Base-by-base conservation (phyloP, 2,888 invertebrate species). In the Portevinia maculata region DNA sequence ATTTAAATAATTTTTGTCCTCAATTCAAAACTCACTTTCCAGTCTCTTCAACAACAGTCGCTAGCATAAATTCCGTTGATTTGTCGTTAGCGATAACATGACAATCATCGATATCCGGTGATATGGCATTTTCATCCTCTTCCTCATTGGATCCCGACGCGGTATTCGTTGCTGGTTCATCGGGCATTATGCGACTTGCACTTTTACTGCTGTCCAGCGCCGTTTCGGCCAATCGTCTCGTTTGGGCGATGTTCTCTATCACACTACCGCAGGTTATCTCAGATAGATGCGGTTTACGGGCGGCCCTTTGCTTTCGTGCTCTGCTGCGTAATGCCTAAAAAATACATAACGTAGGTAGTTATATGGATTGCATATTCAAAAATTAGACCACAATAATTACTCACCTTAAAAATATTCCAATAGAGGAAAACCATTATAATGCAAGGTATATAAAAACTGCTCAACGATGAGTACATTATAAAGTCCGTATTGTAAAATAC, bases 391-490 rank as follows among this genome's bases (percentile, higher is more conserved):
- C 1, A 7, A 17, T 7, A 34, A 44, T 52, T 34, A 90, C 93
- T 92, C 87, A 98, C 98, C 94, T 96, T 96, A 93, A 99, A 99
- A 92, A 99, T 99, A 92, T 94, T 96, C 92, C 97, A 98, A 91
- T 99, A 99, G 75, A 99, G 94, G 91, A 97, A 97, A 91, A 99
- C 96, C 98, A 99, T 99, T 90, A 99, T 97, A 89, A 98, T 95
- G 90, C 99, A 97, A 37, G 99, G 99, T 88, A 99, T 98, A 92
- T 98, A 99, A 93, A 99, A 99, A 88, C 99, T 99, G 86, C 97
- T 97, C 86, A 99, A 93, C 65, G 99, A 99, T 11, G 99, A 99
- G 92, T 97, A 98, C 89, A 99, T 96, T 89, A 99, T 97, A 91
- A 99, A 99, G 92, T 98, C 97, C 86, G 98, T 96, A 92, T 98